Evolutionary conservation across 2,888 invertebrate species (phyloP).

Genomic region (Ophion slaviceki): DNA sequence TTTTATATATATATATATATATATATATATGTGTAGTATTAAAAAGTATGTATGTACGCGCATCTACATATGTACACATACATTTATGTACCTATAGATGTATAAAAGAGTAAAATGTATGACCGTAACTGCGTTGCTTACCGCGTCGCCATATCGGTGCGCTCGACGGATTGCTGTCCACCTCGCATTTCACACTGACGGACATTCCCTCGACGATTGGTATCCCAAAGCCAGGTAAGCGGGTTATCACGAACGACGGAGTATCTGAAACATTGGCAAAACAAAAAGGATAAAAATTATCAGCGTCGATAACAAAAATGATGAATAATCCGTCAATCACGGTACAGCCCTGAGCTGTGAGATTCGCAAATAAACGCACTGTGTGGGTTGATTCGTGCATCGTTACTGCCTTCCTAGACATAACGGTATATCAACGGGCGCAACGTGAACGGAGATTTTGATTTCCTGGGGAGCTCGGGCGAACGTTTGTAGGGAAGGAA

Average conservation of each 20-base stretch:
- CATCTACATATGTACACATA: no score
- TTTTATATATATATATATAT: no score
- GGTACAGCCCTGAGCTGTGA: no score
- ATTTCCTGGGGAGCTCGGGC: no score
- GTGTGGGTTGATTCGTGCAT: no score
- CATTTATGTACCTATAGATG: background rate
- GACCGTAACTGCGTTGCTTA: constrained; percentile 75
- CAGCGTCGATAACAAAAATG: constrained; percentile 67
- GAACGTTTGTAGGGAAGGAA: no score
- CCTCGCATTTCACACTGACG: constrained; percentile 95
- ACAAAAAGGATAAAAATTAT: background rate
- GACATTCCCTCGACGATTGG: constrained; percentile 94
- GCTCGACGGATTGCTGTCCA: constrained; percentile 96
- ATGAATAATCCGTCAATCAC: constrained; percentile 63
- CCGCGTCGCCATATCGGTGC: constrained; percentile 92
- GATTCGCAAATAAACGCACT: no score
- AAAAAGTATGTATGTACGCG: no score
- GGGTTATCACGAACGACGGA: constrained; percentile 95
- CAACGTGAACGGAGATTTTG: no score
- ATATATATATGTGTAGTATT: no score
- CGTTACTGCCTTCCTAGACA: no score
- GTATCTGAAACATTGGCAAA: constrained; percentile 88
- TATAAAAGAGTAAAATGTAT: constrained; percentile 51
- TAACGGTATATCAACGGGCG: no score
- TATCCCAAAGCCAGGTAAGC: constrained; percentile 96